Evolutionary conservation across 2,113 vertebrate species (phyloP).

Genomic region (Rhynchomys soricoides): DNA sequence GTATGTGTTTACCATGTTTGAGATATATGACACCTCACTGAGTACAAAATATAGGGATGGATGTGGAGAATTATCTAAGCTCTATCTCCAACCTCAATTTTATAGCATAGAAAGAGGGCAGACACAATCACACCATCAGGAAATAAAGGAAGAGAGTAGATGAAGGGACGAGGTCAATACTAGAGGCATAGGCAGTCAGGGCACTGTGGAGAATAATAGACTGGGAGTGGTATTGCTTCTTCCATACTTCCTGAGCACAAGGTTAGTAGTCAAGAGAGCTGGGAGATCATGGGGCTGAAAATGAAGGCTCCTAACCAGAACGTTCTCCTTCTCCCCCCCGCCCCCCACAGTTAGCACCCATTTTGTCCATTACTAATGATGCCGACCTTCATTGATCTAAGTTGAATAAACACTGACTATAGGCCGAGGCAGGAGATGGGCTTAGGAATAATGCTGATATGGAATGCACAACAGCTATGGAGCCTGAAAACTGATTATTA

Average conservation of each 20-base stretch:
- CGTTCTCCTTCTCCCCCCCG: background rate
- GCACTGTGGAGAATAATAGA: too few relatives aligned
- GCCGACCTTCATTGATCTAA: background rate
- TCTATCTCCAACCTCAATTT: background rate
- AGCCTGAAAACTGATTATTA: background rate
- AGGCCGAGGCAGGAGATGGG: background rate
- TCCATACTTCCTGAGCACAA: background rate
- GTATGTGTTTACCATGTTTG: background rate
- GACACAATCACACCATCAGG: background rate
- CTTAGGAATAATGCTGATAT: background rate
- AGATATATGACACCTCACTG: background rate
- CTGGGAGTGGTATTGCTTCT: background rate
- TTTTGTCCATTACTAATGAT: background rate
- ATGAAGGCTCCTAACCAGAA: background rate
- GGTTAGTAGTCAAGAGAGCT: background rate
- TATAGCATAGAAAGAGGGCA: background rate
- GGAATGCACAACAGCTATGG: background rate
- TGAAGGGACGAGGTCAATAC: too few relatives aligned
- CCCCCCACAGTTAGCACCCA: background rate
- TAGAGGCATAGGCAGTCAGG: background rate
- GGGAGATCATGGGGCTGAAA: background rate
- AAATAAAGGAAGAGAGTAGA: background rate
- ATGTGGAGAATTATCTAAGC: background rate
- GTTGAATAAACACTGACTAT: background rate
- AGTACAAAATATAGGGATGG: background rate